phyloP scores from a whole-genome alignment of 2,113 vertebrate genomes.

The Neofelis nebulosa region DNA sequence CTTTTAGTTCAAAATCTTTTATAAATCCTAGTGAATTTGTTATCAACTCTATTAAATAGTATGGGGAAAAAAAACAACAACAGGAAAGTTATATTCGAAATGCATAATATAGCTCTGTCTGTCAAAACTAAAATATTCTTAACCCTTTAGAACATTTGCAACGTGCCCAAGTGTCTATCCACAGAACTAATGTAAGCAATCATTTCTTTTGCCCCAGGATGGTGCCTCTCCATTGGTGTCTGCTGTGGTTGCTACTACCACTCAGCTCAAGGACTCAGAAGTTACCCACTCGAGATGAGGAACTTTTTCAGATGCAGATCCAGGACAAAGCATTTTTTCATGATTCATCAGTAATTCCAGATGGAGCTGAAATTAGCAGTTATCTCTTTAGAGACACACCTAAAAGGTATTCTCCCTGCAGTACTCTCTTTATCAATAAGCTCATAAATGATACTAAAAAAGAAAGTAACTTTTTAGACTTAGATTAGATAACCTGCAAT shows the following conservation, averaged over 20 bases:
- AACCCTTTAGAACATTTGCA: neutral
- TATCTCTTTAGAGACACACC: conserved; percentile 97
- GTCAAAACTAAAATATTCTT: neutral
- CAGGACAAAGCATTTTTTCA: conserved; percentile 95
- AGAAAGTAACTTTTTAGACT: neutral
- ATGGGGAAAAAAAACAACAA: neutral
- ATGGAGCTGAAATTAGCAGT: conserved; percentile 96
- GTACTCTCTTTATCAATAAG: neutral
- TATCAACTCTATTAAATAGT: neutral
- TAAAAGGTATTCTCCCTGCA: conserved; percentile 89
- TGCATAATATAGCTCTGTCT: rapidly evolving
- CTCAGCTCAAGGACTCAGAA: conserved; percentile 90
- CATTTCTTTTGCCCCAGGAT: conserved; percentile 87
- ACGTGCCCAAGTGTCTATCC: neutral
- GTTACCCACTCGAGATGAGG: conserved; percentile 96
- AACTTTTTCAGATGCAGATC: conserved; percentile 98
- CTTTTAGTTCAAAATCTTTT: neutral
- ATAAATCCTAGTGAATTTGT: neutral
- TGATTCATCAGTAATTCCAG: conserved; percentile 94
- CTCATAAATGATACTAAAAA: neutral
- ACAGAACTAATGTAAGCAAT: neutral
- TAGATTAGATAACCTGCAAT: neutral
- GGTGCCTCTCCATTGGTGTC: conserved; percentile 84
- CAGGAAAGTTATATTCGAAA: neutral
- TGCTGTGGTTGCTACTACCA: conserved; percentile 85